Base-by-base conservation (phyloP, 2,888 invertebrate genomes). In the Leucophenga montana region DNA sequence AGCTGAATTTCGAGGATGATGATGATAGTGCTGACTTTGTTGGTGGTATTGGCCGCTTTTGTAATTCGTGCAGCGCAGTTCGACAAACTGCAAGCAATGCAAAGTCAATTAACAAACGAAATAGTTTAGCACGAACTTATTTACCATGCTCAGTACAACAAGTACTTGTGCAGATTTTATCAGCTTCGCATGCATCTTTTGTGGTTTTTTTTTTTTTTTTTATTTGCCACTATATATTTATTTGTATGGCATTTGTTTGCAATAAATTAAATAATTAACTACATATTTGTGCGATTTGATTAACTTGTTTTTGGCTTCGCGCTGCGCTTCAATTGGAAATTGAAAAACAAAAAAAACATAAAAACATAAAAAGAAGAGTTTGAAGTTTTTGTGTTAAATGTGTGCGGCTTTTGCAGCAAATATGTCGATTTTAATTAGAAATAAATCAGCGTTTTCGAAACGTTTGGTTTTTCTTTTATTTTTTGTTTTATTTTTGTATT, bases 11-110 rank as follows among this genome's bases (percentile, higher is more conserved):
- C 6, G 13, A 50, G 6, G n/a, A 6, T 2, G 6, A n/a, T n/a
- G n/a, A n/a, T n/a, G n/a, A n/a, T n/a, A n/a, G n/a, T n/a, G n/a
- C n/a, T n/a, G n/a, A n/a, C n/a, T n/a, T n/a, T n/a, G n/a, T 48
- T 48, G 11, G 50, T n/a, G 50, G 1, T 39, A 11, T 39, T 39
- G 8, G 11, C 11, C 1, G 8, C 11, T 39, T 39, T 39, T 39
- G 8, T 5, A 11, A 11, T 39, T 27, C 27, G 46, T 14, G 46
- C 46, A 46, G 27, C n/a, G 13, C 46, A 50, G 50, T 50, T 50
- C 16, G 50, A 50, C 16, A 50, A 50, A 50, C 50, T 50, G 14
- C 9, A 22, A 56, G 56, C 56, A 56, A 56, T 56, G 56, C 56
- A 56, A 39, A 20, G 56, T 22, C 56, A 56, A 56, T 56, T 22